Evolutionary conservation across 2,797 vertebrate species (phyloP).

Genomic region (Stomatorhinus walkeri): DNA sequence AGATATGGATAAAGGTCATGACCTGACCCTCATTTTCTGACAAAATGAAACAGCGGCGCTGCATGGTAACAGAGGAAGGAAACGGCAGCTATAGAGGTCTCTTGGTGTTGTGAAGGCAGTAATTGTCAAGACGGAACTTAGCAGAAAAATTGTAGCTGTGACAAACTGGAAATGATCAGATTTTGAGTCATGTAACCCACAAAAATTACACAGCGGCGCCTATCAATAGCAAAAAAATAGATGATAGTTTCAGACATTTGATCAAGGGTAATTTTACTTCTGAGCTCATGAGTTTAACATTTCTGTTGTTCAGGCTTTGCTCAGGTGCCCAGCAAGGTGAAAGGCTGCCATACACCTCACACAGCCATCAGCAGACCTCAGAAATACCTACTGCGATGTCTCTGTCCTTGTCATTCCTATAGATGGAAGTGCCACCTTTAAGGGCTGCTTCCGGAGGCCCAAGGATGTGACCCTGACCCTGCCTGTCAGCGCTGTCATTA

Average conservation of each 20-base stretch:
- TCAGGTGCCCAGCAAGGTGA: background rate
- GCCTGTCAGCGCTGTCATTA: slow-evolving; percentile 67
- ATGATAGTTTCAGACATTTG: background rate
- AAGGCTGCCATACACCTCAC: background rate
- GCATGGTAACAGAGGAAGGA: background rate
- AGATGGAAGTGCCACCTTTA: slow-evolving; percentile 93
- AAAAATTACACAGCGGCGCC: background rate
- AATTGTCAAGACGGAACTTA: background rate
- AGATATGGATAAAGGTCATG: background rate
- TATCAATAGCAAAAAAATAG: background rate
- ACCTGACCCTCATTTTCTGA: background rate
- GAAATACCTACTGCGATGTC: background rate
- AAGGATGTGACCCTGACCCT: slow-evolving; percentile 80
- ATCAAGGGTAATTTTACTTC: background rate
- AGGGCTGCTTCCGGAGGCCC: slow-evolving; percentile 82
- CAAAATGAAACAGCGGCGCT: background rate
- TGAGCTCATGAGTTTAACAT: background rate
- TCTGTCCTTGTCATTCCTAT: slow-evolving; percentile 32
- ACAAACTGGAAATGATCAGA: background rate
- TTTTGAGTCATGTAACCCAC: background rate
- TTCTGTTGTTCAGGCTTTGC: background rate
- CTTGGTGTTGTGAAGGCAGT: background rate
- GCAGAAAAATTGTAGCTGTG: background rate
- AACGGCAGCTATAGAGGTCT: background rate
- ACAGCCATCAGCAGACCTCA: background rate